Conservation (phyloP, 2,888 invertebrate species). For the Aspidapion aeneum region DNA sequence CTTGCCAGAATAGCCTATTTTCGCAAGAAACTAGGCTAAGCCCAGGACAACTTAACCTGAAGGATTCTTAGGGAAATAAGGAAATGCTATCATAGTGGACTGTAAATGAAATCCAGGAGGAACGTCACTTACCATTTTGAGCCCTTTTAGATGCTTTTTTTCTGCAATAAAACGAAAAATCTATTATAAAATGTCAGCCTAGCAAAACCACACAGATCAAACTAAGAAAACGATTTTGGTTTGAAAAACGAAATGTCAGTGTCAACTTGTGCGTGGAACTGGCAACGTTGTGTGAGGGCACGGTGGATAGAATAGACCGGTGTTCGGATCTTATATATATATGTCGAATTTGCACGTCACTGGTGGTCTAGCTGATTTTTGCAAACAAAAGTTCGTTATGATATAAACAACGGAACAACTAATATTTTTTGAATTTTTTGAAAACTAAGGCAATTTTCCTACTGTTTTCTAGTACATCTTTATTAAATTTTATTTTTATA, state of each 20-base stretch:
- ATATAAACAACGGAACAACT: too few relatives aligned
- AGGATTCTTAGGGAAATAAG: not conserved
- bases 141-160: not conserved
- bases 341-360: too few relatives aligned
- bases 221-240: not conserved
- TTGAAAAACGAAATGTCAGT: not conserved
- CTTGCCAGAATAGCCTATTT: not conserved
- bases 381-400: too few relatives aligned
- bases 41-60: not conserved
- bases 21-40: not conserved
- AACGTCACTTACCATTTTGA: not conserved
- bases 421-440: too few relatives aligned
- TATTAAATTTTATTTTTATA: too few relatives aligned
- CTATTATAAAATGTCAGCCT: not conserved
- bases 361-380: too few relatives aligned
- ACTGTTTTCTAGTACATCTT: too few relatives aligned
- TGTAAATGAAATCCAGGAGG: not conserved
- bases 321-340: too few relatives aligned
- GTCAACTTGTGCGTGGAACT: not conserved
- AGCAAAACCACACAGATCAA: not conserved
- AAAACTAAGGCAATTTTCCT: too few relatives aligned
- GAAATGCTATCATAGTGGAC: not conserved
- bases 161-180: not conserved
- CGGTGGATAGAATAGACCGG: too few relatives aligned
- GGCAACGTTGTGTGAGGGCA: not conserved